These are phyloP conservation scores for Dromaius novaehollandiae DNA, from an alignment of 2,113 vertebrate genomes.

Conservation along the genomic window DNA sequence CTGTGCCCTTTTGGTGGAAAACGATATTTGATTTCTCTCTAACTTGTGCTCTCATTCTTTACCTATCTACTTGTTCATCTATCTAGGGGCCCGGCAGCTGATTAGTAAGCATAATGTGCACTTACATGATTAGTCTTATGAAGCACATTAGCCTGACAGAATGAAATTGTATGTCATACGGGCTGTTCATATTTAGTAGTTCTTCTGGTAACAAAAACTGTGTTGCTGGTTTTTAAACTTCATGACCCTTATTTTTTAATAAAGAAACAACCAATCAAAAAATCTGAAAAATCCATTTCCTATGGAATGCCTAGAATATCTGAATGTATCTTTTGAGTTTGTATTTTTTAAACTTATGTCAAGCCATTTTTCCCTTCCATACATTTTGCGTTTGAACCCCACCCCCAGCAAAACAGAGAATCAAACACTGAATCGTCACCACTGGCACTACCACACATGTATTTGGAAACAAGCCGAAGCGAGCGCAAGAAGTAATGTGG, in stretches of 20 bases:
- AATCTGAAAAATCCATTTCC: neutral
- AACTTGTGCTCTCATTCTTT: slow-evolving; percentile 27
- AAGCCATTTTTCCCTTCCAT: neutral
- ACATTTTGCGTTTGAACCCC: neutral
- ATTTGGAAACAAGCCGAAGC: slow-evolving; percentile 9
- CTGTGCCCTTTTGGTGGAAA: slow-evolving; percentile 59
- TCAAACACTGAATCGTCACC: slow-evolving; percentile 6
- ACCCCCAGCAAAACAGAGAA: neutral
- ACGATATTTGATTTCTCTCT: slow-evolving; percentile 58
- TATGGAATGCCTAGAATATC: neutral
- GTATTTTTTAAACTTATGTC: slow-evolving; percentile 9
- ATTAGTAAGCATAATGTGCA: neutral
- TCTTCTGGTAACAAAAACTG: neutral
- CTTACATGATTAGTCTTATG: neutral
- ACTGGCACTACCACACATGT: neutral
- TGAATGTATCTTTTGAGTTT: neutral
- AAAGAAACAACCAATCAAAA: neutral
- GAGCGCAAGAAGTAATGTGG: neutral
- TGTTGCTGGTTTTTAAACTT: neutral
- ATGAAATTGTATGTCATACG: neutral
- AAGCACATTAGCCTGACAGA: slow-evolving; percentile 28
- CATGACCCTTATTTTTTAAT: neutral
- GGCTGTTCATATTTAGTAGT: neutral
- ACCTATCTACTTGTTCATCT: slow-evolving; percentile 26
- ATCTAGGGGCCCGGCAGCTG: neutral